Base-by-base conservation (phyloP, 2,888 invertebrate species). In the Meiosimyza decipiens region DNA sequence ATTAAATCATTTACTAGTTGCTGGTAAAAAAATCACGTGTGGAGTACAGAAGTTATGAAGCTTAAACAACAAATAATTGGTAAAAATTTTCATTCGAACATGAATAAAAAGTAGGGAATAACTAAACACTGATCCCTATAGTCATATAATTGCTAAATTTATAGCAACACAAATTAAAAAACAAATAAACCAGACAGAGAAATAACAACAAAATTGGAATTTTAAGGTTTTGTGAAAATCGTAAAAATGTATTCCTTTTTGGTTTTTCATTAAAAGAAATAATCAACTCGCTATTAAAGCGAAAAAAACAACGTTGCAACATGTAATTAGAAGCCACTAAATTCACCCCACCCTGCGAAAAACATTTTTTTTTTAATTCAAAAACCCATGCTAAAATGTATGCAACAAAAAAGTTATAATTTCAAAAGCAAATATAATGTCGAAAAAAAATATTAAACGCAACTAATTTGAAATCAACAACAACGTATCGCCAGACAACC, bases 371-470 rank as follows among this genome's bases (percentile, higher is more conserved):
- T 64, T 57, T 72, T 71, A 77, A 68, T 74, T 74, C 74, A 76
- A 79, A 78, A 75, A 75, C 75, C 73, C 73, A 74, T 73, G 72
- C 75, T 71, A 74, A 73, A 55, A n/a, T n/a, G n/a, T n/a, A 74
- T 76, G 73, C 74, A 73, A 76, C 71, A 73, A 76, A 70, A 55
- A 71, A 75, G 75, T 74, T 72, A 75, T 74, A 74, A 75, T 71
- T 73, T 77, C 67, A 75, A 66, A 75, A 68, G 72, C 57, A 49
- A 62, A 74, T 72, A 74, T 69, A 74, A 72, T 77, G 28, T 72
- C 64, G 52, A 71, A 69, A 76, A 71, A 70, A 73, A 71, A 64
- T 69, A 63, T 16, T 15, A 63, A 40, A 15, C 54, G 52, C 50
- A 51, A 64, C 50, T 55, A 55, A 50, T 69, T 60, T 60, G 59